Conservation (phyloP, 2,888 invertebrate genomes). For the Ommatoiulus sabulosus region DNA sequence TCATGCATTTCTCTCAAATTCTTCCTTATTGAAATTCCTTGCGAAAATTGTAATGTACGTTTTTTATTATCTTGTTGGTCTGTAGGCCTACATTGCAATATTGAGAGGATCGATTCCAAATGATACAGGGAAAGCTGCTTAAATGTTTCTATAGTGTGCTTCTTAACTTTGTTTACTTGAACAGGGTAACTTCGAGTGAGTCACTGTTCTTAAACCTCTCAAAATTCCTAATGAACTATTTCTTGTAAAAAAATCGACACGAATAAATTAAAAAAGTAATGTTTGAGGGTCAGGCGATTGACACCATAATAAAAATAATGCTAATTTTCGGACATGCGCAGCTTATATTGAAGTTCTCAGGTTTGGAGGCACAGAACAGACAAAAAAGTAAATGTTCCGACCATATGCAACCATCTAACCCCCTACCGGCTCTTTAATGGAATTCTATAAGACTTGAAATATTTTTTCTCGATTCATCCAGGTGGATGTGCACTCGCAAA, state of each 20-base stretch:
- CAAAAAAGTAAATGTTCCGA: neutral
- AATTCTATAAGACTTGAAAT: constrained; percentile 39
- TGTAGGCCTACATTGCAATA: too few species aligned
- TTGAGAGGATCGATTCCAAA: too few species aligned
- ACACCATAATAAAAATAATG: neutral
- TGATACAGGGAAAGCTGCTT: too few species aligned
- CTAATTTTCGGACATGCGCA: neutral
- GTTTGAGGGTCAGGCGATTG: constrained; percentile 22
- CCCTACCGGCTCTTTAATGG: constrained; percentile 35
- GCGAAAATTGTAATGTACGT: too few species aligned
- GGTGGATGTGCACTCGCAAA: constrained; percentile 36
- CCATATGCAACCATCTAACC: neutral
- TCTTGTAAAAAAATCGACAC: neutral
- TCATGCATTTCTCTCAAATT: too few species aligned
- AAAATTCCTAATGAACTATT: constrained; percentile 12
- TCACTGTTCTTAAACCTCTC: neutral
- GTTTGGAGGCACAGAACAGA: neutral
- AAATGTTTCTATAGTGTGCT: neutral
- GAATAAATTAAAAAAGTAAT: neutral
- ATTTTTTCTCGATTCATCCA: constrained; percentile 13
- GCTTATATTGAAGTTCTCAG: neutral
- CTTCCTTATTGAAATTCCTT: too few species aligned
- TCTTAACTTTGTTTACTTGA: neutral
- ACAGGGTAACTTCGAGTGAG: neutral
- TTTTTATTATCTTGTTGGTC: too few species aligned